Evolutionary conservation across 2,113 vertebrate genomes (phyloP), one percentile per base, ranked within the genome.

Genomic region (Siphamia tubifer): DNA sequence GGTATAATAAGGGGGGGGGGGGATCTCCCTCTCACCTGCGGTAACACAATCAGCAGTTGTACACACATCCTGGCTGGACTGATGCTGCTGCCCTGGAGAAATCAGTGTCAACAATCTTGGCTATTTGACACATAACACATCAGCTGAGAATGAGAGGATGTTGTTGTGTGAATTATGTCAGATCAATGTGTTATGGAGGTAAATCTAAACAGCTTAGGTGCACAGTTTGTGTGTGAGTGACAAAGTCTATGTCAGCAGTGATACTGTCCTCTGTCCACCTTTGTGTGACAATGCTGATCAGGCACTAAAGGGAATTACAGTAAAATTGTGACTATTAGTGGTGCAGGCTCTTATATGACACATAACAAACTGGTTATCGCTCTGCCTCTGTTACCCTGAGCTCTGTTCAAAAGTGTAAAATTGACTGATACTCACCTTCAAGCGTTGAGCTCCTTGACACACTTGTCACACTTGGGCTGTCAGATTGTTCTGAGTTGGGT

Each of bases 1-100:
- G 8, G n/a, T 58, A 54, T 19, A 36, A 8, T 15, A 56, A 39
- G 28, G 27, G n/a, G n/a, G n/a, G n/a, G n/a, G n/a, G n/a, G n/a
- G n/a, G n/a, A n/a, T n/a, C 5, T 11, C 30, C 30, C 32, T 38
- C 62, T 92, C 85, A 99, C 97, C 96, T 91, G 97, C 94, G 28
- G 93, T 92, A 20, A 98, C 95, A 32, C 97, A 98, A 48, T 95
- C 95, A 0, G 94, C 91, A 1, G 84, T 95, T 42, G 92, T 95
- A 31, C 96, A 98, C 15, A 93, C 16, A 5, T 69, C 76, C 45
- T 58, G 31, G 62, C 72, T 56, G 36, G 77, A 58, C 63, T 40
- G 81, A 63, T 76, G 77, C 62, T 45, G 56, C 72, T 91, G 28
- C 23, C 83, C 96, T 98, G 91, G 3, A 79, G n/a, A 81, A 65